Percentiles rank a stretch among this genome's conserved stretches.
Evolutionary conservation across 2,797 vertebrate species (phyloP).

Genomic region (Neosilurus hyrtlii): DNA sequence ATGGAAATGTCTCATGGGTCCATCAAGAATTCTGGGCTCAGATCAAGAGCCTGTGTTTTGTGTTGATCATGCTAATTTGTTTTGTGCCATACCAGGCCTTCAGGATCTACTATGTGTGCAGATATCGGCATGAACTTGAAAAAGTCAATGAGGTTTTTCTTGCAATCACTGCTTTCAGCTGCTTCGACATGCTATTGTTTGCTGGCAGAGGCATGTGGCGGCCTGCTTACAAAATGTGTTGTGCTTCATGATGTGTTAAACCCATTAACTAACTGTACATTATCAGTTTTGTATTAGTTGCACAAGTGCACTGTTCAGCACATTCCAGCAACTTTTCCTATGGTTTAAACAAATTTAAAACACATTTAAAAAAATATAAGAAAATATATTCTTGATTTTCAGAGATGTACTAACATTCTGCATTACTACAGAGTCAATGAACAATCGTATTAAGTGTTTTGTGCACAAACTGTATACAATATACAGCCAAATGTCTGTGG

Average conservation of each 20-base stretch:
- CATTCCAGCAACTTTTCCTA: background rate
- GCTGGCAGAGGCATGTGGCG: constrained; percentile 50
- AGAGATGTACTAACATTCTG: background rate
- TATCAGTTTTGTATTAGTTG: background rate
- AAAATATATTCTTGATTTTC: background rate
- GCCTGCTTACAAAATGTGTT: constrained; percentile 12
- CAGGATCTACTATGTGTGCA: constrained; percentile 63
- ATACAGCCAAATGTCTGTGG: background rate
- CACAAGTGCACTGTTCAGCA: background rate
- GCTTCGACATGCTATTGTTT: constrained; percentile 74
- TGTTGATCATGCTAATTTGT: constrained; percentile 67
- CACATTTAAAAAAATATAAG: background rate
- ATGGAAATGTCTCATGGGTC: constrained; percentile 56
- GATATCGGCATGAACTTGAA: background rate
- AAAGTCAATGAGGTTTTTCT: constrained; percentile 68
- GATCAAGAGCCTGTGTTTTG: constrained; percentile 71
- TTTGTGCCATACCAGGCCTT: constrained; percentile 73
- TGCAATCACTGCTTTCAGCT: constrained; percentile 70
- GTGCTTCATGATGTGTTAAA: background rate
- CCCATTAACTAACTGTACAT: background rate
- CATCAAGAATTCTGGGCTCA: constrained; percentile 74
- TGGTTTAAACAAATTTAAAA: background rate
- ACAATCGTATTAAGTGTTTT: background rate
- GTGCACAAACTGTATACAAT: background rate
- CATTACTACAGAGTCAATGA: background rate